Evolutionary conservation across 1,140 invertebrate genomes (phyloP), one percentile per base, ranked within the genome.

Genomic region (Tetramorium alpestre): DNA sequence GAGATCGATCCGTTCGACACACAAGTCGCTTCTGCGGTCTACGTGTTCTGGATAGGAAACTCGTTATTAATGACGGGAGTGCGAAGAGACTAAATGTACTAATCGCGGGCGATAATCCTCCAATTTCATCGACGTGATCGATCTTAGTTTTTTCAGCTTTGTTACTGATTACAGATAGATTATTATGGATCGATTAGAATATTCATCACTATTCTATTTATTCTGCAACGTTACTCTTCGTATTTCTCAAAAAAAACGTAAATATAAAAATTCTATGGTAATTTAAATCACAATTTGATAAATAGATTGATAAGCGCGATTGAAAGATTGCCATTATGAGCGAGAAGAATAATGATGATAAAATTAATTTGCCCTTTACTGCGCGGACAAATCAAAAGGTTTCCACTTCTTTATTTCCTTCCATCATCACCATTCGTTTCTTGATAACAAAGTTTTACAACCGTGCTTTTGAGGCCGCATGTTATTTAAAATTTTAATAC

Each of bases 401-500:
- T 69, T 69, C 16, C 49, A 10, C 16, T 54, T 8, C 4, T 81
- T 18, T 2, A 49, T 41, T 25, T 70, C 8, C 47, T 49, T 11
- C 33, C 54, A 28, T 49, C 10, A 82, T 73, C 67, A 51, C 41
- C 25, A 60, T 62, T 84, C 41, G 38, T 60, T 58, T 47, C 22
- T 8, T 47, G 80, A 75, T 75, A 75, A 84, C 41, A 49, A 44
- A 58, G 13, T 84, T 84, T 84, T 75, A 84, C 51, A 38, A 75
- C 16, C 51, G 54, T 22, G 80, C 69, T 64, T 84, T 73, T 38
- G 69, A 60, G 54, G 54, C 25, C 80, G 69, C 41, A 25, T 60
- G 85, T 76, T 49, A 87, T 85, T 89, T 87, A 87, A 90, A 89
- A 87, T 87, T 87, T 90, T 90, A 89, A 90, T 90, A 78, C 72